Conservation (phyloP, 1,140 invertebrate genomes). For the Bilobella aurantiaca region DNA sequence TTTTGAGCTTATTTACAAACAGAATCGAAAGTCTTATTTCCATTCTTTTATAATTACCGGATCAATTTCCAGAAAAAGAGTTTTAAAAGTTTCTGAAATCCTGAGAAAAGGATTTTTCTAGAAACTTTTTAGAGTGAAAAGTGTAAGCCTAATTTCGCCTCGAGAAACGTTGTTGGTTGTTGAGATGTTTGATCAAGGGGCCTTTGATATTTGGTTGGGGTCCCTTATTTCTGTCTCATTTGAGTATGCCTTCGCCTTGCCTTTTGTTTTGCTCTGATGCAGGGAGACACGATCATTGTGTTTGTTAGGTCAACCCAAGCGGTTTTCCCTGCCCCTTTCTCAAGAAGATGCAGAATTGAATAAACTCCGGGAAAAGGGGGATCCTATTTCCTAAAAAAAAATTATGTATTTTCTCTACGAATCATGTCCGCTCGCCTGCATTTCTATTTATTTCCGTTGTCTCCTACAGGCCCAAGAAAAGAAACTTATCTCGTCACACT, state of each 20-base stretch:
- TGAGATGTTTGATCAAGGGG: slow-evolving; percentile 30
- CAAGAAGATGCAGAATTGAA: neutral
- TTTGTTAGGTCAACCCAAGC: slow-evolving; percentile 12
- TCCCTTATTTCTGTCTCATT: slow-evolving; percentile 25
- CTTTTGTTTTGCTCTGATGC: slow-evolving; percentile 21
- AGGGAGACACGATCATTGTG: neutral
- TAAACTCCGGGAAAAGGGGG: neutral
- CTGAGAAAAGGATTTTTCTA: neutral
- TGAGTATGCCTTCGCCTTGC: slow-evolving; percentile 24
- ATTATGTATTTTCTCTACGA: neutral
- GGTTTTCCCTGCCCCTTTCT: slow-evolving; percentile 17
- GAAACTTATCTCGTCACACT: slow-evolving; percentile 3
- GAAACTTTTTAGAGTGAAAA: slow-evolving; percentile 17
- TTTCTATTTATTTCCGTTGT: no score
- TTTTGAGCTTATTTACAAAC: no score
- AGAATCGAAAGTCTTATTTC: no score
- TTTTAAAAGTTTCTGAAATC: no score
- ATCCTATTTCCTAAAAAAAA: neutral
- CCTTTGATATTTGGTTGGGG: slow-evolving; percentile 16
- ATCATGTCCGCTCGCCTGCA: neutral
- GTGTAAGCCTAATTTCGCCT: slow-evolving; percentile 21
- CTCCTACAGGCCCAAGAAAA: no score
- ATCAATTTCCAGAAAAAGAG: no score
- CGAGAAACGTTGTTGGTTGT: slow-evolving; percentile 30
- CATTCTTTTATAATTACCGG: no score